Percentiles rank a stretch among this genome's conserved stretches.
Conservation (phyloP, 1,140 invertebrate species). For the Saccostrea glomerata region DNA sequence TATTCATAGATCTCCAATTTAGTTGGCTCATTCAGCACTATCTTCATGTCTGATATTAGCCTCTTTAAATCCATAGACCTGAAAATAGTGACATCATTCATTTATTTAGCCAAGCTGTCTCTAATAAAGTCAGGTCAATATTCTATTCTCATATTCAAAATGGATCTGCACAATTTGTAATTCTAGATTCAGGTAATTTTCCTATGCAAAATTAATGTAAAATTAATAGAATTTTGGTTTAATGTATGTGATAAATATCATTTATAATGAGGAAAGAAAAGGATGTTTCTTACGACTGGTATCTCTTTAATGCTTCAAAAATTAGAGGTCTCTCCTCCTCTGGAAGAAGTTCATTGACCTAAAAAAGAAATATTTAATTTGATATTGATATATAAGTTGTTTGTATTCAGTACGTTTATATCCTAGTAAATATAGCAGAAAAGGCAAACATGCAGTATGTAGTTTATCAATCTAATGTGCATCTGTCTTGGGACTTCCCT, state of each 20-base stretch:
- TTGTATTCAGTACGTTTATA: too few species aligned
- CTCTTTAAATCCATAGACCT: constrained; percentile 67
- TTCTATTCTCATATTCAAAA: not conserved
- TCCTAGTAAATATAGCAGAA: too few species aligned
- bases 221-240: too few species aligned
- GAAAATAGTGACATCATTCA: constrained; percentile 6
- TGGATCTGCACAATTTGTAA: not conserved
- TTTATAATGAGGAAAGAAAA: too few species aligned
- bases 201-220: not conserved
- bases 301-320: constrained; percentile 67
- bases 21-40: constrained; percentile 70
- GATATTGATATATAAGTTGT: too few species aligned
- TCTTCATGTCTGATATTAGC: constrained; percentile 67
- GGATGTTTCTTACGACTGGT: constrained; percentile 66
- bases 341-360: constrained; percentile 70
- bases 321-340: constrained; percentile 63
- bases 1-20: constrained; percentile 74
- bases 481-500: too few species aligned
- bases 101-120: not conserved
- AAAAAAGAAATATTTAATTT: not conserved
- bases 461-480: too few species aligned
- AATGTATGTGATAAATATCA: too few species aligned
- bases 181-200: not conserved
- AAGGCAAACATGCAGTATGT: too few species aligned
- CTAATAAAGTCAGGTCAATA: not conserved